A percentile compares a stretch with the other conserved stretches of the same genome.
These are phyloP conservation scores for Subacronicta megacephala DNA, from an alignment of 2,888 invertebrate genomes.

Conservation along the genomic window DNA sequence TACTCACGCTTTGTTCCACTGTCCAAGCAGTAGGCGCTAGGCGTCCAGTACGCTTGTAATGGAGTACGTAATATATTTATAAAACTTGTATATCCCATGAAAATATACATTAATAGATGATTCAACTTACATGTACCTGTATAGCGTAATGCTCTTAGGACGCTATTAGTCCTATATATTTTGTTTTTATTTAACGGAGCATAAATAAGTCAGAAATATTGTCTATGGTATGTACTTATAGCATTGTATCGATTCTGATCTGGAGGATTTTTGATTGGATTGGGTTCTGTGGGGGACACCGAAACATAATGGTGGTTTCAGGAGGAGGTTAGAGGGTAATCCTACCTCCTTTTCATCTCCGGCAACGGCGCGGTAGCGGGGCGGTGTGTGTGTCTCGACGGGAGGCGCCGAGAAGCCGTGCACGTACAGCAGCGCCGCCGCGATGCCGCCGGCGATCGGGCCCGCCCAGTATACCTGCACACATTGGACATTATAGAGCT, in stretches of 20 bases:
- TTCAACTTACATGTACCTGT: too few species aligned
- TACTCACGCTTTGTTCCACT: slow-evolving; percentile 85
- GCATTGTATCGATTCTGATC: too few species aligned
- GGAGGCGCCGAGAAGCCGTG: slow-evolving; percentile 90
- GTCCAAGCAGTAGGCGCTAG: slow-evolving; percentile 84
- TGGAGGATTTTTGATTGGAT: not conserved
- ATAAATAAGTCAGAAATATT: too few species aligned
- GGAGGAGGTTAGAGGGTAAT: too few species aligned
- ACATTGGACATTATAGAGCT: not conserved
- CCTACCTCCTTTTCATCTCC: slow-evolving; percentile 92
- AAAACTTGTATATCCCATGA: not conserved
- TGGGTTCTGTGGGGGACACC: too few species aligned
- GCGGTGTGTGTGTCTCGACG: slow-evolving; percentile 77
- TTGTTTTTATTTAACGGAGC: too few species aligned
- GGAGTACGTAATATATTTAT: slow-evolving; percentile 24
- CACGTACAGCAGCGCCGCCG: slow-evolving; percentile 93
- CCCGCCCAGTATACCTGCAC: slow-evolving; percentile 96
- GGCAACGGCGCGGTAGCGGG: slow-evolving; percentile 89
- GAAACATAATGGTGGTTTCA: too few species aligned
- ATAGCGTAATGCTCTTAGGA: too few species aligned
- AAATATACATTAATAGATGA: too few species aligned
- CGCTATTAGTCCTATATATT: too few species aligned
- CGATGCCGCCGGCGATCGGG: slow-evolving; percentile 94
- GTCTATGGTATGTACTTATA: too few species aligned
- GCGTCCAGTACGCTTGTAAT: slow-evolving; percentile 86